These are phyloP conservation scores for Lycopodina hypogea DNA, from an alignment of 37 sponge, comb jelly and placozoan genomes.

Conservation along the genomic window DNA sequence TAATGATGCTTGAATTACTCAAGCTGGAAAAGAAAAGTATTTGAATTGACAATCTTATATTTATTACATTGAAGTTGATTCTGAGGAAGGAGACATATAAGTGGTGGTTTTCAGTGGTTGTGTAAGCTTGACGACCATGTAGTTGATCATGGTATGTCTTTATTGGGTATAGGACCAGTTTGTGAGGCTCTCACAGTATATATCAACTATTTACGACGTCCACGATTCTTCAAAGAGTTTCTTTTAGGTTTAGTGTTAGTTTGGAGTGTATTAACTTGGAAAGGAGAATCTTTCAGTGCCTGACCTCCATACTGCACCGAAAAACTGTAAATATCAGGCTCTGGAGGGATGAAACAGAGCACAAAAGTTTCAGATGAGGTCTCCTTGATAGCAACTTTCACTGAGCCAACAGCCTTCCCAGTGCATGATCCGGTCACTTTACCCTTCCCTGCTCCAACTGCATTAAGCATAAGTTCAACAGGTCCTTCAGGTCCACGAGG, in stretches of 20 bases:
- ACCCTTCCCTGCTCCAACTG: conserved; percentile 45
- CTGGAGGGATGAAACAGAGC: conserved; percentile 30
- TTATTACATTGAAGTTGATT: too few species aligned
- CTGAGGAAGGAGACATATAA: too few species aligned
- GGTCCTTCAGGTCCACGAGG: conserved; percentile 27
- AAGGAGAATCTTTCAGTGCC: conserved; percentile 68
- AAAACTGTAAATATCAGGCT: conserved; percentile 51
- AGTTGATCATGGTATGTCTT: too few species aligned
- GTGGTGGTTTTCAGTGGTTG: too few species aligned
- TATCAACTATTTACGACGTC: too few species aligned
- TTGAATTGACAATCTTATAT: too few species aligned
- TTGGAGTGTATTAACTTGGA: conserved; percentile 45
- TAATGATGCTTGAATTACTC: too few species aligned
- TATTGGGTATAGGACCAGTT: too few species aligned
- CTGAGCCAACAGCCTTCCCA: conserved; percentile 54
- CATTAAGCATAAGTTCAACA: conserved; percentile 44
- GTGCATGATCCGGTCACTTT: conserved; percentile 44
- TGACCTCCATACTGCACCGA: conserved; percentile 50
- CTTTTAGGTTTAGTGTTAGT: conserved; percentile 29
- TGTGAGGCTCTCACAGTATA: too few species aligned
- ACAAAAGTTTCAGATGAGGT: conserved; percentile 27
- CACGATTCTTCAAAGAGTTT: too few species aligned
- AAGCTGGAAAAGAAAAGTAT: too few species aligned
- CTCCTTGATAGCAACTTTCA: conserved; percentile 48
- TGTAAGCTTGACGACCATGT: too few species aligned